A percentile compares a stretch with the other conserved stretches of the same genome.
Evolutionary conservation across 2,113 vertebrate genomes (phyloP).

Genomic region (Mionectes macconnelli): DNA sequence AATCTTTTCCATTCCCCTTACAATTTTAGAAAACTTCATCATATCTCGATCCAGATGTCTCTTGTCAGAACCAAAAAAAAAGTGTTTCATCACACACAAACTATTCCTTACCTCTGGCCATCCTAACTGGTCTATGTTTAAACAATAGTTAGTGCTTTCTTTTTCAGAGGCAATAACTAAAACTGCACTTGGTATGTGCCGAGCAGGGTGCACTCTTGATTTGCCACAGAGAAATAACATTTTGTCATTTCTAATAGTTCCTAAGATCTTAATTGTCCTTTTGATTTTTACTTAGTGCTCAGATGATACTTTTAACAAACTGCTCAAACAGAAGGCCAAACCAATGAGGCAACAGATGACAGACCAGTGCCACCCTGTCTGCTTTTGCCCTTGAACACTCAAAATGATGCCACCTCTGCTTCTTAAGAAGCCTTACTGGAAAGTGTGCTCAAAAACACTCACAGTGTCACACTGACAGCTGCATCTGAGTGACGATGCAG

Average conservation of each 20-base stretch:
- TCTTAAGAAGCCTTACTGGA: not conserved
- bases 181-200: not conserved
- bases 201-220: not conserved
- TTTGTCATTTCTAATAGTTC: not conserved
- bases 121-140: not conserved
- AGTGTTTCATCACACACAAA: not conserved
- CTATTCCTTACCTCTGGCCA: not conserved
- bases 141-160: not conserved
- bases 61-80: not conserved
- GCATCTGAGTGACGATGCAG: not conserved
- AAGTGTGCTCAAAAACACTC: not conserved
- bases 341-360: not conserved
- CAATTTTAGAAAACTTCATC: not conserved
- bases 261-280: not conserved
- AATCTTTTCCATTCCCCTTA: not conserved
- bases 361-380: not conserved
- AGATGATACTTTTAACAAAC: not conserved
- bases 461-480: not conserved
- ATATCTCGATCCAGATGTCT: not conserved
- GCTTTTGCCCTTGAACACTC: not conserved
- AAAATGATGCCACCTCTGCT: not conserved
- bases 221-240: not conserved
- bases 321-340: not conserved
- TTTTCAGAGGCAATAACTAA: not conserved
- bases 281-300: not conserved